phyloP scores from a whole-genome alignment of 37 sponge, comb jelly and placozoan genomes.

The Aphrocallistes beatrix region DNA sequence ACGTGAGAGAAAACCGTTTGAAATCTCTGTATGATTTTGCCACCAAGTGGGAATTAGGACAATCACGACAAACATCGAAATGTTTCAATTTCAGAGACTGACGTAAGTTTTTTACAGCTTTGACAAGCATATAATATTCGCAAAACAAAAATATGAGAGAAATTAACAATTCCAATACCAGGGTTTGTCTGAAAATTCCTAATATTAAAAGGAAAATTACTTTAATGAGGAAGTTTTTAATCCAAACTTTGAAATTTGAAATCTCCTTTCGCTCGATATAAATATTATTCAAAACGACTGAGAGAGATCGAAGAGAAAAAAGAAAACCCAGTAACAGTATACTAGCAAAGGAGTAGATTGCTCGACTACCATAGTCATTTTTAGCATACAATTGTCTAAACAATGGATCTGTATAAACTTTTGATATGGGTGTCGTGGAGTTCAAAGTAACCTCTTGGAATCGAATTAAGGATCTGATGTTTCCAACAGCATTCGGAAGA shows the following conservation, averaged over 20 bases:
- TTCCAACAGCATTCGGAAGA: neutral
- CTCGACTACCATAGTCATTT: neutral
- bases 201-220: neutral
- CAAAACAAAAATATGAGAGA: neutral
- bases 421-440: too few species aligned
- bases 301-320: neutral
- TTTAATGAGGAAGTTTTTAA: neutral
- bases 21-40: neutral
- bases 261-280: neutral
- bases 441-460: too few species aligned
- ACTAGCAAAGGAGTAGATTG: neutral
- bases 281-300: neutral
- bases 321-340: neutral
- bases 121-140: neutral
- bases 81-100: neutral
- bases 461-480: too few species aligned
- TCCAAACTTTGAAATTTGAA: neutral
- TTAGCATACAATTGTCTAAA: neutral
- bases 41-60: neutral
- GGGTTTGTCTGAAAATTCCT: neutral
- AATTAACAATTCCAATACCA: neutral
- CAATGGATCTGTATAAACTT: neutral
- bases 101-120: neutral
- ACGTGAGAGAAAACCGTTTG: neutral
- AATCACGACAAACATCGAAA: neutral